A percentile compares a stretch with the other conserved stretches of the same genome.
These are phyloP conservation scores for Aurelia aurita DNA, from an alignment of 30 jellyfish, hydroid and myxozoan species.

Conservation along the genomic window DNA sequence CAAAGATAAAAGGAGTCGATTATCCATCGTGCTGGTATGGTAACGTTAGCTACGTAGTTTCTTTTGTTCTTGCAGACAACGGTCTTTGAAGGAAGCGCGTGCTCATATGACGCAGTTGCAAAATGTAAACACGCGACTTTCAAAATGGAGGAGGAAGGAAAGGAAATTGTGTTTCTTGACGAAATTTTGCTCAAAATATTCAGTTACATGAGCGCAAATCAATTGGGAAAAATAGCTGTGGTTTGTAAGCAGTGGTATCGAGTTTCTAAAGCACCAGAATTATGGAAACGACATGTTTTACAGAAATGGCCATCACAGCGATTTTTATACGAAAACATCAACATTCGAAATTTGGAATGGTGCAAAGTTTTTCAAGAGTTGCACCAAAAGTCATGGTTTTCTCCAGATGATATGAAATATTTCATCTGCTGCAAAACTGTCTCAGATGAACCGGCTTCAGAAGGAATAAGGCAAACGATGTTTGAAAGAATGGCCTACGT, in stretches of 20 bases:
- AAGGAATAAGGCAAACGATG: conserved; percentile 80
- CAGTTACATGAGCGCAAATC: conserved; percentile 38
- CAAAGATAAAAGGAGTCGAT: too few relatives aligned
- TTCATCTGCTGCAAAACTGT: conserved; percentile 91
- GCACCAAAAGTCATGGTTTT: conserved; percentile 78
- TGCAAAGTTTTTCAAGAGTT: conserved; percentile 73
- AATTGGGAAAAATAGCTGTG: conserved; percentile 40
- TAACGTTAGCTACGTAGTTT: too few relatives aligned
- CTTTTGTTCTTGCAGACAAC: too few relatives aligned
- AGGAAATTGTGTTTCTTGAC: conserved; percentile 58
- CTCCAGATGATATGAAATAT: conserved; percentile 98
- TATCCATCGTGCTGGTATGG: too few relatives aligned
- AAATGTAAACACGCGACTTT: conserved; percentile 26
- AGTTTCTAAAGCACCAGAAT: conserved; percentile 74
- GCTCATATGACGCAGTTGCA: conserved; percentile 33
- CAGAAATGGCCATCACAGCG: conserved; percentile 93
- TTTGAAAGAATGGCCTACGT: conserved; percentile 67
- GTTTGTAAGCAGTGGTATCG: conserved; percentile 90
- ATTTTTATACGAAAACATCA: conserved; percentile 78
- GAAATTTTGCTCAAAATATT: conserved; percentile 77
- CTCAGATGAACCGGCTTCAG: conserved; percentile 82
- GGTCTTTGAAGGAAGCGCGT: conserved; percentile 47
- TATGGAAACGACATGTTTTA: conserved; percentile 86
- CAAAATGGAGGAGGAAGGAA: conserved; percentile 31
- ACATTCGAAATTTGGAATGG: conserved; percentile 79